These are phyloP conservation scores for Serinus canaria DNA, from an alignment of 2,113 vertebrate genomes.

Conservation along the genomic window DNA sequence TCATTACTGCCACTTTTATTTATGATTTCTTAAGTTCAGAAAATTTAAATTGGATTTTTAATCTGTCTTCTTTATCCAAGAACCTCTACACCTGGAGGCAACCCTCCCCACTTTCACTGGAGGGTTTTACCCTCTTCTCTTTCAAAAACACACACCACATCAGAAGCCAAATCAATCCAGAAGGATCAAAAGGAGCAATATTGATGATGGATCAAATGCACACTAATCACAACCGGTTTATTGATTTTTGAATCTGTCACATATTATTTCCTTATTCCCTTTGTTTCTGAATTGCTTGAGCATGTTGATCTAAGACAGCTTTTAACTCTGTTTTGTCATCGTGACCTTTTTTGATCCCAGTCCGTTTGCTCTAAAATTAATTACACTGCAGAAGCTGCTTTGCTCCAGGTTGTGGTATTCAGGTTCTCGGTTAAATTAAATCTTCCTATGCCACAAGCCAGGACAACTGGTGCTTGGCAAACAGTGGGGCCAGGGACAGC, in stretches of 20 bases:
- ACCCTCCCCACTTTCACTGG: not conserved
- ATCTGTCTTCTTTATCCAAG: not conserved
- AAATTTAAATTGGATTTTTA: not conserved
- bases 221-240: not conserved
- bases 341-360: slow-evolving; percentile 43
- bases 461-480: not conserved
- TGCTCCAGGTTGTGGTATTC: slow-evolving; percentile 44
- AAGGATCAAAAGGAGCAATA: not conserved
- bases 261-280: slow-evolving; percentile 23
- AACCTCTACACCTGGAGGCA: not conserved
- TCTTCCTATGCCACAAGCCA: not conserved
- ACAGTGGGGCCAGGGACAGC: not conserved
- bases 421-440: not conserved
- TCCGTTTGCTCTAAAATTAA: slow-evolving; percentile 1
- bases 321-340: slow-evolving; percentile 29
- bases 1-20: not conserved
- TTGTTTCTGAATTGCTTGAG: slow-evolving; percentile 43
- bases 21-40: not conserved
- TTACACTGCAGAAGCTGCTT: slow-evolving; percentile 10
- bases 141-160: not conserved
- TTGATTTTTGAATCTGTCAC: not conserved
- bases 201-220: not conserved
- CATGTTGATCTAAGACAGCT: slow-evolving; percentile 39
- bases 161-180: not conserved
- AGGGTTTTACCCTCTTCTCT: not conserved